Percentiles rank a stretch among this genome's conserved stretches.
phyloP scores from a whole-genome alignment of 2,113 vertebrate genomes.

The Atractosteus spatula region DNA sequence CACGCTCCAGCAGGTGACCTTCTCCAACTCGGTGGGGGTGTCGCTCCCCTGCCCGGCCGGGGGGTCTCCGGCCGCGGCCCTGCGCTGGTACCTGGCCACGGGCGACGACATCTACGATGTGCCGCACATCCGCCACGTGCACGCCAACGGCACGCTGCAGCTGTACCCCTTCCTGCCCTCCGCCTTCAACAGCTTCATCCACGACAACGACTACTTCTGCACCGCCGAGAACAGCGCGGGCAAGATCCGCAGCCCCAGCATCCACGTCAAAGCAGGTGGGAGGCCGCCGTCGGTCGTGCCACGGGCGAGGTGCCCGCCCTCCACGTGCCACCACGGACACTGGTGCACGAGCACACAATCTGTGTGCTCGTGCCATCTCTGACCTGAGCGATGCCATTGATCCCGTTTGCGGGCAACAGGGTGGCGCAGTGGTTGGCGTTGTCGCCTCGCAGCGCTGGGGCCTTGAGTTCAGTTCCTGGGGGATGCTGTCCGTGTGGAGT shows the following conservation, averaged over 20 bases:
- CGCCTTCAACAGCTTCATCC: constrained; percentile 98
- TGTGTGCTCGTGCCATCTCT: too few species aligned
- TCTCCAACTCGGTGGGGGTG: constrained; percentile 83
- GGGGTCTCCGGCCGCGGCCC: constrained; percentile 90
- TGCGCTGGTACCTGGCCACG: constrained; percentile 98
- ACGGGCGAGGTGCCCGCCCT: too few species aligned
- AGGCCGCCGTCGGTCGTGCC: too few species aligned
- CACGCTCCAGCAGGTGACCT: constrained; percentile 95
- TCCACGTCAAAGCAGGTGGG: constrained; percentile 95
- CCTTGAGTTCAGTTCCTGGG: too few species aligned
- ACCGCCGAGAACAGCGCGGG: constrained; percentile 95
- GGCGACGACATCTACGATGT: constrained; percentile 99
- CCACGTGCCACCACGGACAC: too few species aligned
- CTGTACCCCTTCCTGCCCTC: constrained; percentile 97
- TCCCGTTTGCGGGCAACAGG: too few species aligned
- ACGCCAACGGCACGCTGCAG: constrained; percentile 95
- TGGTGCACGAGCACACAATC: too few species aligned
- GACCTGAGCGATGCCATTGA: too few species aligned
- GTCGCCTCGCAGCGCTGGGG: too few species aligned
- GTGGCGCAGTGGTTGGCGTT: too few species aligned
- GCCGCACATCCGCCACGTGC: constrained; percentile 96
- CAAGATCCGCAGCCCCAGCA: constrained; percentile 96
- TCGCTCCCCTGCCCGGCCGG: constrained; percentile 97
- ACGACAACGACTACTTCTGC: constrained; percentile 99
- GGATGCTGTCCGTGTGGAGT: too few species aligned